phyloP scores from a whole-genome alignment of 2,888 invertebrate species.

The Embidobia sp. region DNA sequence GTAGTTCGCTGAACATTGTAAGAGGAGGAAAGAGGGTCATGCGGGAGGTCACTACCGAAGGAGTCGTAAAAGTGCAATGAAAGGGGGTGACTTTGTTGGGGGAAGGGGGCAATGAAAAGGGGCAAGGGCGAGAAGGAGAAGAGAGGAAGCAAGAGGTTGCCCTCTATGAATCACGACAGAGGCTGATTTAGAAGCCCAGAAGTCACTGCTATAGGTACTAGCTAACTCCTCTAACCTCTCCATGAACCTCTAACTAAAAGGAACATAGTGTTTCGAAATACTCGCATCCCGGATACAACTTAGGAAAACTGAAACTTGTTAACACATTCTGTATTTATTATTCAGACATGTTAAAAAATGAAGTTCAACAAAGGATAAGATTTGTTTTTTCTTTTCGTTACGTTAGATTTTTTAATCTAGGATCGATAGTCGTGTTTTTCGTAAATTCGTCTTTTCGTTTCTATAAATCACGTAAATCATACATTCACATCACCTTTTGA shows the following conservation, averaged over 20 bases:
- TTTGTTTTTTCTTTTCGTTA: too few species aligned
- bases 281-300: slow-evolving; percentile 20
- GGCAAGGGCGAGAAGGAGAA: slow-evolving; percentile 63
- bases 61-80: slow-evolving; percentile 74
- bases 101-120: slow-evolving; percentile 52
- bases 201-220: slow-evolving; percentile 78
- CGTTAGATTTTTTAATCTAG: too few species aligned
- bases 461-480: too few species aligned
- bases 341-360: slow-evolving; percentile 9
- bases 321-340: slow-evolving; percentile 21
- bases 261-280: slow-evolving; percentile 65
- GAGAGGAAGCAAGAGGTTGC: slow-evolving; percentile 76
- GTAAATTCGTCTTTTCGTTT: too few species aligned
- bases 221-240: slow-evolving; percentile 75
- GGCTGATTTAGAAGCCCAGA: slow-evolving; percentile 81
- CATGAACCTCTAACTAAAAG: slow-evolving; percentile 73
- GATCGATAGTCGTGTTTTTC: too few species aligned
- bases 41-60: slow-evolving; percentile 78
- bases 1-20: slow-evolving; percentile 69
- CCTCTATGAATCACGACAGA: slow-evolving; percentile 81
- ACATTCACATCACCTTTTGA: too few species aligned
- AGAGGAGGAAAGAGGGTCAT: slow-evolving; percentile 77
- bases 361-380: too few species aligned
- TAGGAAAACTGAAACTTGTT: slow-evolving; percentile 13
- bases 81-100: slow-evolving; percentile 67